Base-by-base conservation (phyloP, 2,797 vertebrate genomes). In the Myotis planiceps region DNA sequence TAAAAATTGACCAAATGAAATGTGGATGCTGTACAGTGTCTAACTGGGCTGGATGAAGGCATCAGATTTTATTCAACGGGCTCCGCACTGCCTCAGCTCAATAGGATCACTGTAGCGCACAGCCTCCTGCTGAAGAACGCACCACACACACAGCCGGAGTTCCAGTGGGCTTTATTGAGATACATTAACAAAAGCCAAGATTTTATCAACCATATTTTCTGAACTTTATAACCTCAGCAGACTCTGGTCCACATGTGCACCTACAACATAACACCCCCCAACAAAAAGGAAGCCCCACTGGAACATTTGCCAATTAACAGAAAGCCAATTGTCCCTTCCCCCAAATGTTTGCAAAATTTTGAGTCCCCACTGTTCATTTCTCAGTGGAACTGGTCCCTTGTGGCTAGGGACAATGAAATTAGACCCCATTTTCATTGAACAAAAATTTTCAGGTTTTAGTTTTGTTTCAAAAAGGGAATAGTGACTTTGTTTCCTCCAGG, bases 81-180 rank as follows among this genome's bases (percentile, higher is more conserved):
- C 27, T 75, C 29, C 34, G 42, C 49, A 16, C 13, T 3, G 10
- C 39, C n/a, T 45, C 14, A 76, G 19, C 9, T n/a, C 10, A 47
- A 10, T 6, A 10, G 75, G n/a, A 42, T 21, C 53, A 53, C 16
- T 42, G 71, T 0, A 83, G n/a, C 60, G 15, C 32, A 60, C 5
- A 92, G 4, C n/a, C 23, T 93, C 53, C 42, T 87, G 27, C 58
- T 55, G 37, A 96, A 69, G 47, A 60, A 97, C 45, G 85, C 13
- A 88, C 16, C 23, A 89, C 66, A 95, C 53, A 78, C 79, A 69
- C 8, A 74, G 2, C 0, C 92, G 97, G 99, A 99, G 99, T 99
- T 99, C 99, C 99, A 99, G 99, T 99, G 99, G 99, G 99, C 98
- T 99, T 99, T 99, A 99, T 99, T 99, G 98, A 98, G 97, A 97